A percentile compares a stretch with the other conserved stretches of the same genome.
Conservation (phyloP, 2,113 vertebrate species). For the Zootoca vivipara region DNA sequence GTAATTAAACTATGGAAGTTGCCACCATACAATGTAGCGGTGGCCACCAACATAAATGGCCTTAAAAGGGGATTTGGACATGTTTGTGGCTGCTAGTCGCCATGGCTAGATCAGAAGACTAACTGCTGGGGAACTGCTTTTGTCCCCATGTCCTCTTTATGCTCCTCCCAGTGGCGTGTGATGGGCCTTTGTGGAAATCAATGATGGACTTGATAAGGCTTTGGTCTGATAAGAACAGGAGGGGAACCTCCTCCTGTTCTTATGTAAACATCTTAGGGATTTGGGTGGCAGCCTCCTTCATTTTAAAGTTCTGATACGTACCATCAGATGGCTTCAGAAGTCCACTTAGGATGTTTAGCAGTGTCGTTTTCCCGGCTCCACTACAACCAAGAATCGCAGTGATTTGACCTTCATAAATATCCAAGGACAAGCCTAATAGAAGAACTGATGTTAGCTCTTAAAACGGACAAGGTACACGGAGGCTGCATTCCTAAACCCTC, state of each 20-base stretch:
- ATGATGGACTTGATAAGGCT: neutral
- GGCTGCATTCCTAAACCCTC: neutral
- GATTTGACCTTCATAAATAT: slow-evolving; percentile 89
- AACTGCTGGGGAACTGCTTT: neutral
- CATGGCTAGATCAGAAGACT: neutral
- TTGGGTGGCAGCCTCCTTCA: neutral
- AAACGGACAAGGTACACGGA: neutral
- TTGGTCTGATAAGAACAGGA: neutral
- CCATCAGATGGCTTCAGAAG: slow-evolving; percentile 83
- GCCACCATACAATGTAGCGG: neutral
- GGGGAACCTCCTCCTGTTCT: neutral
- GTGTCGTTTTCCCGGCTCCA: slow-evolving; percentile 85
- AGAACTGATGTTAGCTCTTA: neutral
- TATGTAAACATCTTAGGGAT: no score
- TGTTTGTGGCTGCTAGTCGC: neutral
- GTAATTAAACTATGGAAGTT: neutral
- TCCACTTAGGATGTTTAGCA: slow-evolving; percentile 87
- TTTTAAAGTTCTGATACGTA: slow-evolving; percentile 42
- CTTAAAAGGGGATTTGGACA: neutral
- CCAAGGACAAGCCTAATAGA: slow-evolving; percentile 81
- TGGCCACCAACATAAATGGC: neutral
- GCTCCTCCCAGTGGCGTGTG: neutral
- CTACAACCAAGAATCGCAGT: slow-evolving; percentile 89
- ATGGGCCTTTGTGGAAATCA: neutral
- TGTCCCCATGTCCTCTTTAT: neutral